Percentiles rank a stretch among this genome's conserved stretches.
Evolutionary conservation across 37 sponge, comb jelly and placozoan species (phyloP).

Genomic region (Amphimedon queenslandica): DNA sequence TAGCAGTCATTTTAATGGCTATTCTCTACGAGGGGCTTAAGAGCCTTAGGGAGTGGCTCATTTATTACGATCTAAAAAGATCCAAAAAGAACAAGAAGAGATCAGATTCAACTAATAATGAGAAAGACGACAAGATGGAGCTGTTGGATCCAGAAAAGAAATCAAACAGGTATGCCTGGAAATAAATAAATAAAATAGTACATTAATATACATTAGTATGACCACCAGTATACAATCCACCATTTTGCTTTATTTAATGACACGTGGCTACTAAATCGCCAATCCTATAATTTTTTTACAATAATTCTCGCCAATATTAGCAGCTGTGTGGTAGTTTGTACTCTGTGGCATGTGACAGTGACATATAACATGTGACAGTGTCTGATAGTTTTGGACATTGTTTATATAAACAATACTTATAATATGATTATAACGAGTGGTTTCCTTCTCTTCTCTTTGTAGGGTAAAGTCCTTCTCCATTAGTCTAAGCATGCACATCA

Average conservation of each 20-base stretch:
- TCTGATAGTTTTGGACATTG: no score
- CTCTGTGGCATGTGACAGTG: no score
- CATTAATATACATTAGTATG: background rate
- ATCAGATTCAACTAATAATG: background rate
- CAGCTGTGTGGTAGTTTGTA: no score
- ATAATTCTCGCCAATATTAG: no score
- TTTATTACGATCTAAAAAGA: slow-evolving; percentile 18
- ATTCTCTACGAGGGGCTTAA: slow-evolving; percentile 63
- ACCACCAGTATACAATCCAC: background rate
- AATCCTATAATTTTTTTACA: background rate
- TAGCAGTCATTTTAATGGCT: slow-evolving; percentile 43
- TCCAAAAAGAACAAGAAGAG: background rate
- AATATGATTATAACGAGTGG: no score
- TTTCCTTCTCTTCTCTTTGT: background rate
- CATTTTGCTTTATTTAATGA: no score
- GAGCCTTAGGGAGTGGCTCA: slow-evolving; percentile 47
- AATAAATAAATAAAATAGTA: background rate
- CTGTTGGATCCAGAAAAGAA: background rate
- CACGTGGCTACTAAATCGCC: background rate
- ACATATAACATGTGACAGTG: no score
- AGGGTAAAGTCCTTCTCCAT: background rate
- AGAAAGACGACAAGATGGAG: background rate
- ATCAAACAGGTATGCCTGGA: background rate
- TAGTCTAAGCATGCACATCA: slow-evolving; percentile 28
- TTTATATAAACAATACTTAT: no score